Evolutionary conservation across 1,140 invertebrate genomes (phyloP).

Genomic region (Drosophila aff.): DNA sequence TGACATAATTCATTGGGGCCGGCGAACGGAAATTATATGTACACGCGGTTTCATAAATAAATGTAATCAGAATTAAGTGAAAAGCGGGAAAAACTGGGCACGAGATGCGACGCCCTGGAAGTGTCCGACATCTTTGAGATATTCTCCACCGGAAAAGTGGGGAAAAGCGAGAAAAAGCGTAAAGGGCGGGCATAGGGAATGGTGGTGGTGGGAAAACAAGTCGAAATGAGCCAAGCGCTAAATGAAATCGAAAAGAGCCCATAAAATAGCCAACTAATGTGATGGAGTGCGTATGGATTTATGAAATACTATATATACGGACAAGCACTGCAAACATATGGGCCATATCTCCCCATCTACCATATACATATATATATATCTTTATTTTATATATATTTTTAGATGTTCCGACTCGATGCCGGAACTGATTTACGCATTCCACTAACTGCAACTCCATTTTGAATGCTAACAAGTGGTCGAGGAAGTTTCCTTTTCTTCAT

Average conservation of each 20-base stretch:
- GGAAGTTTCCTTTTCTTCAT: background rate
- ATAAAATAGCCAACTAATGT: slow-evolving; percentile 61
- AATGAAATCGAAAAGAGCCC: slow-evolving; percentile 54
- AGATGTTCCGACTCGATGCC: slow-evolving; percentile 19
- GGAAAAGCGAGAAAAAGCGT: background rate
- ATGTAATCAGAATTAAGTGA: slow-evolving; percentile 53
- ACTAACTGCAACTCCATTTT: background rate
- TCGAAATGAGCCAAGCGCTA: slow-evolving; percentile 49
- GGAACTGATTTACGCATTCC: slow-evolving; percentile 39
- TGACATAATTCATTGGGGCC: slow-evolving; percentile 69
- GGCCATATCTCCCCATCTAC: background rate
- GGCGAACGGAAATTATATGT: slow-evolving; percentile 73
- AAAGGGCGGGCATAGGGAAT: background rate
- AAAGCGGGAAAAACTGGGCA: slow-evolving; percentile 31
- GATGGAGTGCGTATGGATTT: slow-evolving; percentile 55
- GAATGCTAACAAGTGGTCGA: background rate
- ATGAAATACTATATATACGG: slow-evolving; percentile 47
- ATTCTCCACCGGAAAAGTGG: background rate
- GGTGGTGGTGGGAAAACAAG: slow-evolving; percentile 7
- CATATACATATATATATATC: background rate
- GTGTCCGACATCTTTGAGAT: slow-evolving; percentile 21
- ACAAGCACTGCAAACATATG: slow-evolving; percentile 22
- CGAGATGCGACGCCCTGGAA: slow-evolving; percentile 38
- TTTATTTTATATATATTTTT: background rate
- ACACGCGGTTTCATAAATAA: slow-evolving; percentile 63